Evolutionary conservation across 2,113 vertebrate genomes (phyloP).

Genomic region (Oostethus manadensis): DNA sequence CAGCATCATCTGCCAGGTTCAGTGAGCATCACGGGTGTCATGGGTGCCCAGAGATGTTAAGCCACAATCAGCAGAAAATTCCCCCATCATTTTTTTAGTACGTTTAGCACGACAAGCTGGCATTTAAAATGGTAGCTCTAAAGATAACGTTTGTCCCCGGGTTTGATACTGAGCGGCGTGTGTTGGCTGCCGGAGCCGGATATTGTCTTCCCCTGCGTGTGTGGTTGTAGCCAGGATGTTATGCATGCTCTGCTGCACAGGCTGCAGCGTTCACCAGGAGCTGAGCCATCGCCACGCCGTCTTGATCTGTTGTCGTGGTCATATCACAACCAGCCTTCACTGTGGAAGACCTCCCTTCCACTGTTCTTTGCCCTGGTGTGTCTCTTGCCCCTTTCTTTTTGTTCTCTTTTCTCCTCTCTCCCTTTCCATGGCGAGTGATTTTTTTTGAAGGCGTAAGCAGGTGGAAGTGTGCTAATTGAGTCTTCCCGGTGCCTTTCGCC

Average conservation of each 20-base stretch:
- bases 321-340: slow-evolving; percentile 40
- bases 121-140: slow-evolving; percentile 43
- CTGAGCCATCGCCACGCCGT: slow-evolving; percentile 51
- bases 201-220: slow-evolving; percentile 54
- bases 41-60: slow-evolving; percentile 51
- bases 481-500: slow-evolving; percentile 68
- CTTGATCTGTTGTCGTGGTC: slow-evolving; percentile 56
- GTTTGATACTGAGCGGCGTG: slow-evolving; percentile 42
- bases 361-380: slow-evolving; percentile 10
- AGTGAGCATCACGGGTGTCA: slow-evolving; percentile 62
- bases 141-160: slow-evolving; percentile 36
- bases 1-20: slow-evolving; percentile 62
- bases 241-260: slow-evolving; percentile 61
- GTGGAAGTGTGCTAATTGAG: slow-evolving; percentile 70
- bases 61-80: slow-evolving; percentile 55
- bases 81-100: slow-evolving; percentile 44
- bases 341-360: slow-evolving; percentile 7
- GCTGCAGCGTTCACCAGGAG: slow-evolving; percentile 45
- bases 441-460: slow-evolving; percentile 13
- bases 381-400: slow-evolving; percentile 1
- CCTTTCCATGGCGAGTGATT: not conserved
- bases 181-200: slow-evolving; percentile 51
- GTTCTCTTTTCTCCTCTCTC: slow-evolving; percentile 8
- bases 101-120: slow-evolving; percentile 49
- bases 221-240: slow-evolving; percentile 53